Base-by-base conservation (phyloP, 2,888 invertebrate genomes). In the Coleophora deauratella region DNA sequence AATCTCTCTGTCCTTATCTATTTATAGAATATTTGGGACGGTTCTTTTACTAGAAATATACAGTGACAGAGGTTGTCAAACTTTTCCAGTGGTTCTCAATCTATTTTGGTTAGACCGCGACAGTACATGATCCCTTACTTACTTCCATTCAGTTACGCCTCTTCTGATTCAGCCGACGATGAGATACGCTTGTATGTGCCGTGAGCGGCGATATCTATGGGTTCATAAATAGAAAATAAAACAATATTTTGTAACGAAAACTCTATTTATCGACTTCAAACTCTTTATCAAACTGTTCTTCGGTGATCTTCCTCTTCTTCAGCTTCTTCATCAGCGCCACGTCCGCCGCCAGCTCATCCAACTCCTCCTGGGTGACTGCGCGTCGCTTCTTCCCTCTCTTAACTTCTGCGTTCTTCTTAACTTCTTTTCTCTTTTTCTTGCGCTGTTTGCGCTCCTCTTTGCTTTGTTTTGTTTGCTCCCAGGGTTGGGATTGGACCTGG, bases 241-340 rank as follows among this genome's bases (percentile, higher is more conserved):
- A 15, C 12, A n/a, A 21, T 27, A 39, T 34, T 35, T 14, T 33
- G 10, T 31, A 33, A 37, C 21, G 3, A 21, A 6, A 6, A 4
- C 3, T 30, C 30, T 66, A 72, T 60, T 75, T 63, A 12, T 72
- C 66, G 4, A 72, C 62, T 44, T 89, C 89, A 66, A 92, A 90
- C 50, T 88, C 82, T 52, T 88, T 78, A 50, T 92, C 88, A 55
- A 88, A 91, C 55, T 92, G 89, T 49, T 90, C 90, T 40, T 90
- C 81, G 0, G 87, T 86, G 27, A 92, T 91, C 70, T 96, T 96
- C 55, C 93, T 91, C 59, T 91, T 93, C 68, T 96, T 97, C 0
- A 95, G 78, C 59, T 94, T 95, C 68, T 96, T 97, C 45, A 96
- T 89, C 15, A 97, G 80, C 6, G 93, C 89, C 37, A 95, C 90